Evolutionary conservation across 2,113 vertebrate genomes (phyloP).

Genomic region (Phrynocephalus versicolor): DNA sequence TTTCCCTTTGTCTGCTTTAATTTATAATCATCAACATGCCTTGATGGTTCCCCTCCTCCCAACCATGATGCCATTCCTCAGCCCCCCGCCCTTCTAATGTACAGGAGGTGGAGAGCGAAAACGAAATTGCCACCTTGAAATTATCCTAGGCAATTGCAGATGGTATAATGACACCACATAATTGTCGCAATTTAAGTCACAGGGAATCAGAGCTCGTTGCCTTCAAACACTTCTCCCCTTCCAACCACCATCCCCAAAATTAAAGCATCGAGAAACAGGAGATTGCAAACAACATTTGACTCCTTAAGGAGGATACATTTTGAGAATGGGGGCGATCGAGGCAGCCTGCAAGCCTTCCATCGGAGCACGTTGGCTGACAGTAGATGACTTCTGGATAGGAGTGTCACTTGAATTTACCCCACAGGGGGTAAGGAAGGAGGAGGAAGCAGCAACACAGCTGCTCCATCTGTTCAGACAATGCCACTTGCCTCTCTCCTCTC

Average conservation of each 20-base stretch:
- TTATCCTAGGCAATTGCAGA: conserved; percentile 43
- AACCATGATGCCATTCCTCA: background rate
- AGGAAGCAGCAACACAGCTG: conserved; percentile 75
- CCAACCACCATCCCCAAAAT: fast-evolving
- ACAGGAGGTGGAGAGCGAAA: background rate
- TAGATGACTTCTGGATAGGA: conserved; percentile 71
- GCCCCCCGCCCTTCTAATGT: background rate
- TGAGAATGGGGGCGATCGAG: conserved; percentile 28
- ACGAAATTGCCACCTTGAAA: conserved; percentile 41
- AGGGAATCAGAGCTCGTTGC: conserved; percentile 23
- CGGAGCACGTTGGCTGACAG: conserved; percentile 70
- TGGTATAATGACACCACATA: conserved; percentile 51
- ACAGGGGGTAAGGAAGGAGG: conserved; percentile 50
- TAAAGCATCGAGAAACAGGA: background rate
- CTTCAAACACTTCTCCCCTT: background rate
- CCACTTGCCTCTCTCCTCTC: conserved; percentile 79
- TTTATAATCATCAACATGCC: conserved; percentile 43
- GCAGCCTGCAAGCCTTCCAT: conserved; percentile 55
- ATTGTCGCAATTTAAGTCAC: conserved; percentile 59
- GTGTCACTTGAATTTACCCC: conserved; percentile 75
- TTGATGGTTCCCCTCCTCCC: background rate
- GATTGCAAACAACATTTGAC: conserved; percentile 12
- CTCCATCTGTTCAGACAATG: conserved; percentile 83
- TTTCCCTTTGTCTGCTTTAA: conserved; percentile 56
- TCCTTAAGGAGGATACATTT: conserved; percentile 51